Evolutionary conservation across 2,113 vertebrate species (phyloP).

Genomic region (Phoenicopterus ruber): DNA sequence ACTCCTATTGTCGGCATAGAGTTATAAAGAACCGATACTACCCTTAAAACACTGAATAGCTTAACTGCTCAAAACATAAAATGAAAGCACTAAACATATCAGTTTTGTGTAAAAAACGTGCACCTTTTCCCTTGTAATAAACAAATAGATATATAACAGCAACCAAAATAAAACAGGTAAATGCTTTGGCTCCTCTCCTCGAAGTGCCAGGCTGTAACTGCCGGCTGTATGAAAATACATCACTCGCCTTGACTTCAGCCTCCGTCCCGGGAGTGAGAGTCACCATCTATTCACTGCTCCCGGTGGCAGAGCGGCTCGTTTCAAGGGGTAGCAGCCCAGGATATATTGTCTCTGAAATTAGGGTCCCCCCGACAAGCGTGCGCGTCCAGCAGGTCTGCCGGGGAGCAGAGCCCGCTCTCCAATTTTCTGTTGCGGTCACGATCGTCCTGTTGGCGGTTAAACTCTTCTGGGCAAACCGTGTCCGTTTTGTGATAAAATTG

Average conservation of each 20-base stretch:
- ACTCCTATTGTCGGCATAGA: not conserved
- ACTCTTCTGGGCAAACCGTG: not conserved
- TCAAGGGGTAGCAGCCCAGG: not conserved
- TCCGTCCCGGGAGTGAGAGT: fast-evolving
- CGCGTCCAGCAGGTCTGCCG: not conserved
- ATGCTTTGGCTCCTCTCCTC: not conserved
- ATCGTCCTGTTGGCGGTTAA: not conserved
- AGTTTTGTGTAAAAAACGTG: constrained; percentile 29
- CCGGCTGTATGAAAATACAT: not conserved
- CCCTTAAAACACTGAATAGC: constrained; percentile 33
- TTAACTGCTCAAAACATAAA: constrained; percentile 59
- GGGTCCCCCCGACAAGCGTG: not conserved
- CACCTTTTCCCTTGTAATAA: constrained; percentile 18
- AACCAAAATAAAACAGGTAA: constrained; percentile 20
- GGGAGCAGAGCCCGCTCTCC: not conserved
- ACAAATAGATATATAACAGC: constrained; percentile 39
- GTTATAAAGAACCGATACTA: constrained; percentile 37
- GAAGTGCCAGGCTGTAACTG: not conserved
- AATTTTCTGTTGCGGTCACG: not conserved
- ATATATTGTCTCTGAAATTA: not conserved
- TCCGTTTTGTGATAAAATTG: constrained; percentile 29
- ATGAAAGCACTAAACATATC: constrained; percentile 52
- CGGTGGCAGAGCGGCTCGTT: not conserved
- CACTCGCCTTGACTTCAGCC: not conserved
- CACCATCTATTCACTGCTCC: not conserved